Evolutionary conservation across 2,797 vertebrate genomes (phyloP).

Genomic region (Aselliscus stoliczkanus): DNA sequence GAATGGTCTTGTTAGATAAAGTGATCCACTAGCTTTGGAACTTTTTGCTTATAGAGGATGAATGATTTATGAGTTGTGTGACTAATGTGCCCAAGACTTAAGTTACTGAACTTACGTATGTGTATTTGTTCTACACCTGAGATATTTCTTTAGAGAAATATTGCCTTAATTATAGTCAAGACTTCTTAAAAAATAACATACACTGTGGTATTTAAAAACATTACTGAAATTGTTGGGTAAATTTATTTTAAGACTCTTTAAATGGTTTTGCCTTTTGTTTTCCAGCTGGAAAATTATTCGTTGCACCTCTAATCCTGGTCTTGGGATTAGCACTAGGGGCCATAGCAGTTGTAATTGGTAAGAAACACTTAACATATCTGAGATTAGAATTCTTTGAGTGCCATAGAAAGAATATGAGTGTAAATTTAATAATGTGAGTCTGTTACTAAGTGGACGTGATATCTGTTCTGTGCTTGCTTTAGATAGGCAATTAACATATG

Average conservation of each 20-base stretch:
- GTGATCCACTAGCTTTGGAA: not conserved
- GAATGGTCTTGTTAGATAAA: not conserved
- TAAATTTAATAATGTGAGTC: not conserved
- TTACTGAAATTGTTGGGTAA: not conserved
- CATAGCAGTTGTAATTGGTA: conserved; percentile 95
- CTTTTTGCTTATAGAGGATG: not conserved
- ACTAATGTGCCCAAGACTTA: not conserved
- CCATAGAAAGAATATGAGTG: not conserved
- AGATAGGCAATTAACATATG: not conserved
- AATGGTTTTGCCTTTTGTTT: conserved; percentile 72
- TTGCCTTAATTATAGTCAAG: not conserved
- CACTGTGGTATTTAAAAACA: not conserved
- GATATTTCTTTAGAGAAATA: not conserved
- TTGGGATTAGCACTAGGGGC: conserved; percentile 94
- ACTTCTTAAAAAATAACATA: not conserved
- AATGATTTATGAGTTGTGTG: not conserved
- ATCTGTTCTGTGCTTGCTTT: not conserved
- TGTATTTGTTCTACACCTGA: not conserved
- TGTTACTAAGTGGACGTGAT: not conserved
- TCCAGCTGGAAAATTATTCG: conserved; percentile 93
- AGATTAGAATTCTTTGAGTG: not conserved
- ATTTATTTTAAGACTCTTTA: conserved; percentile 1
- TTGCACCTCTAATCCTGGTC: conserved; percentile 92
- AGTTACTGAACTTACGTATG: not conserved
- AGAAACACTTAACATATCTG: conserved; percentile 66